phyloP scores from a whole-genome alignment of 2,888 invertebrate species.

The Xestia sexstrigata region DNA sequence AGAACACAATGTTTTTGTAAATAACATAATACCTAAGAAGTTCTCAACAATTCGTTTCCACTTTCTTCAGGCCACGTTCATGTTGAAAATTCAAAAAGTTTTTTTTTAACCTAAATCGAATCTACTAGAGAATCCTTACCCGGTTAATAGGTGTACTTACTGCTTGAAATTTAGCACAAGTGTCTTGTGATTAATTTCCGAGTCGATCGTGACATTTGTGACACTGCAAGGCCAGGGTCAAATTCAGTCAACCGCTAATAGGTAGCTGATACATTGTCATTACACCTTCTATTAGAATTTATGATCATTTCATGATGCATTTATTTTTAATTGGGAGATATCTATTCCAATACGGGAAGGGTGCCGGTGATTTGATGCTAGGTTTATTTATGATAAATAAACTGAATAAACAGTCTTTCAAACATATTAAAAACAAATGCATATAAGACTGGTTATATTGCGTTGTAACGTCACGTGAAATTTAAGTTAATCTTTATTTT shows the following conservation, averaged over 20 bases:
- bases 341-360: constrained; percentile 1
- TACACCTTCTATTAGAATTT: constrained; percentile 1
- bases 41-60: not conserved
- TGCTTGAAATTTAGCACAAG: constrained; percentile 5
- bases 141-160: not conserved
- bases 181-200: constrained; percentile 30
- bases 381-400: constrained; percentile 12
- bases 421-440: not conserved
- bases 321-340: constrained; percentile 6
- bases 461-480: not conserved
- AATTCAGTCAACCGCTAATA: constrained; percentile 1
- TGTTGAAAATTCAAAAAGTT: not conserved
- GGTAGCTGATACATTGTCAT: constrained; percentile 9
- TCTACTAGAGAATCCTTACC: not conserved
- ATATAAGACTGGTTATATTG: not conserved
- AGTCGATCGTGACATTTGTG: constrained; percentile 39
- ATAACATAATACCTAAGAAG: not conserved
- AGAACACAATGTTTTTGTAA: not conserved
- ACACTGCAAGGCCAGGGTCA: constrained; percentile 40
- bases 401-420: not conserved
- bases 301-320: not conserved
- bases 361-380: constrained; percentile 1
- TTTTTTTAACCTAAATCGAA: not conserved
- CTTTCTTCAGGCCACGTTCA: not conserved
- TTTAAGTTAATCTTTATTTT: too few species aligned